Evolutionary conservation across 2,888 invertebrate species (phyloP).

Genomic region (Drosophila niveifrons): DNA sequence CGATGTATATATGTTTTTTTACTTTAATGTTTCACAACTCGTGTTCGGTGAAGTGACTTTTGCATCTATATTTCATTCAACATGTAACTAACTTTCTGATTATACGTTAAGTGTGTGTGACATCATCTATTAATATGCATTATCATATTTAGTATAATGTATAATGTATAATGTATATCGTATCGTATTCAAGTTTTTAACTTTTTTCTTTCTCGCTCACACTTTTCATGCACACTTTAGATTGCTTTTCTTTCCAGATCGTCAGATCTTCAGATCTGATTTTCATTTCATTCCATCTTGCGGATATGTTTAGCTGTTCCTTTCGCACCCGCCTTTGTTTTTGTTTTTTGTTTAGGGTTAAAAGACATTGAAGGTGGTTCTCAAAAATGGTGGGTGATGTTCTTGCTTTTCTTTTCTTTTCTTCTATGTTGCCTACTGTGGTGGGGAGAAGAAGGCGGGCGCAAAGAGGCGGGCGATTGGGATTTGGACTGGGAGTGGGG

Average conservation of each 20-base stretch:
- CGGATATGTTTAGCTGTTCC: constrained; percentile 49
- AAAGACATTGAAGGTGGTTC: constrained; percentile 40
- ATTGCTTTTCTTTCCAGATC: constrained; percentile 23
- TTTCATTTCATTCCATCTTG: constrained; percentile 15
- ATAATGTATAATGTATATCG: no score
- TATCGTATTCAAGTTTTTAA: not conserved
- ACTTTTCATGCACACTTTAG: constrained; percentile 13
- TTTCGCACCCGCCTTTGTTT: not conserved
- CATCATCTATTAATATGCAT: not conserved
- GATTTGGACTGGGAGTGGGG: constrained; percentile 20
- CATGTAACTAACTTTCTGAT: constrained; percentile 35
- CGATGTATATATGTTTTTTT: constrained; percentile 17
- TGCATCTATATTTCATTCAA: constrained; percentile 17
- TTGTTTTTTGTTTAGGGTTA: no score
- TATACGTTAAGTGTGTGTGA: constrained; percentile 16
- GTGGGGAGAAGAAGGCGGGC: constrained; percentile 28
- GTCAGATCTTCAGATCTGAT: no score
- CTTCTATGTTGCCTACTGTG: not conserved
- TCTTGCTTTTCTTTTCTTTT: not conserved
- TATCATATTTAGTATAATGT: no score
- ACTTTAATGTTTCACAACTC: constrained; percentile 48
- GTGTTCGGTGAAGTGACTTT: constrained; percentile 3
- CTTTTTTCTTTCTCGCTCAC: not conserved
- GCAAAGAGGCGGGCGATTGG: not conserved
- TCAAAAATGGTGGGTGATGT: constrained; percentile 30